Percentiles rank a stretch among this genome's conserved stretches.
Conservation (phyloP, 2,797 vertebrate species). For the Glossophaga mutica region DNA sequence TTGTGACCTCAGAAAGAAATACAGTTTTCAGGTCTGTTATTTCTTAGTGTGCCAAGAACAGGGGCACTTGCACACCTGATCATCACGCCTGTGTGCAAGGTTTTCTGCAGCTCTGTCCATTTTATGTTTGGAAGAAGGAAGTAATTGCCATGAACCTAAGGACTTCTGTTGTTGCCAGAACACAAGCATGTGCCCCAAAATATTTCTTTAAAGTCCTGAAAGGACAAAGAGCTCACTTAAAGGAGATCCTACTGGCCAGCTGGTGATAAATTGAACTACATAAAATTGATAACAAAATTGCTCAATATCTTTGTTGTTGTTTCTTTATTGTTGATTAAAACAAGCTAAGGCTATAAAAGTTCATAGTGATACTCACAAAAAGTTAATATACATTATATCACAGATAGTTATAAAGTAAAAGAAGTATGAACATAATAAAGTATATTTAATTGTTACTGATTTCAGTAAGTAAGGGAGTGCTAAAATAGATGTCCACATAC, state of each 20-base stretch:
- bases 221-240: not conserved
- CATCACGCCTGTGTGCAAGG: not conserved
- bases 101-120: not conserved
- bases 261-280: not conserved
- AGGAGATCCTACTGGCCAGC: not conserved
- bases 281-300: not conserved
- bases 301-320: not conserved
- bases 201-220: not conserved
- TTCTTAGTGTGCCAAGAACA: not conserved
- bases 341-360: not conserved
- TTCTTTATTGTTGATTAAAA: not conserved
- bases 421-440: not conserved
- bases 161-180: not conserved
- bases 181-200: not conserved
- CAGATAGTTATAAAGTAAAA: not conserved
- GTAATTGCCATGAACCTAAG: not conserved
- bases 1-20: not conserved
- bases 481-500: not conserved
- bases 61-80: not conserved
- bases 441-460: not conserved
- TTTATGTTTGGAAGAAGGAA: not conserved
- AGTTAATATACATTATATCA: not conserved
- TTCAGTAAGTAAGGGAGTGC: not conserved
- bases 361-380: not conserved
- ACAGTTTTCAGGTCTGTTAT: not conserved